These are phyloP conservation scores for Neoitamus cyanurus DNA, from an alignment of 2,888 invertebrate genomes.

Conservation along the genomic window DNA sequence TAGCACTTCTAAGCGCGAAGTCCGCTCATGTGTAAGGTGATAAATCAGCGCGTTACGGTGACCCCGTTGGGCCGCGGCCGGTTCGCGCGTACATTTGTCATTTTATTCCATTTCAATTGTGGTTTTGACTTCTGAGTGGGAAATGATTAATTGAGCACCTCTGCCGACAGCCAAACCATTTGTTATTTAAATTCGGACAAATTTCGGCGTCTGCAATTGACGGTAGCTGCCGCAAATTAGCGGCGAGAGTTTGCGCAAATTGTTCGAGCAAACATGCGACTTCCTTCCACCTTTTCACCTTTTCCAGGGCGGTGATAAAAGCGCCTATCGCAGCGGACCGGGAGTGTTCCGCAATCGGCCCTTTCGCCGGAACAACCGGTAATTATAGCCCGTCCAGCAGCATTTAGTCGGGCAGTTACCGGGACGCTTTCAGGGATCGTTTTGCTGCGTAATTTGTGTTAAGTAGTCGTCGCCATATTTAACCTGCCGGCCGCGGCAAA, in stretches of 20 bases:
- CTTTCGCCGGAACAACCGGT: not conserved
- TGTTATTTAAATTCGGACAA: conserved; percentile 38
- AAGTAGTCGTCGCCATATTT: conserved; percentile 52
- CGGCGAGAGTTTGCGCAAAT: not conserved
- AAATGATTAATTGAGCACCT: conserved; percentile 23
- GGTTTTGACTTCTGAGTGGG: conserved; percentile 7
- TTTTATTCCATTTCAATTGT: conserved; percentile 33
- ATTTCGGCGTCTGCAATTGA: conserved; percentile 30
- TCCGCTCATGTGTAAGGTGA: conserved; percentile 32
- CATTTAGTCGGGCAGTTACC: conserved; percentile 41
- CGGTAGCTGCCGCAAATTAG: not conserved
- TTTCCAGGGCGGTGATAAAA: not conserved
- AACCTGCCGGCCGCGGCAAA: not conserved
- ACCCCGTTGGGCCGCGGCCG: not conserved
- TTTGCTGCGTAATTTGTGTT: conserved; percentile 54
- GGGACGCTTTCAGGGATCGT: conserved; percentile 47
- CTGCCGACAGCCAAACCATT: conserved; percentile 15
- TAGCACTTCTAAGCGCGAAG: not conserved
- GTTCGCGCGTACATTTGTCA: conserved; percentile 27
- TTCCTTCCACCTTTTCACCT: not conserved
- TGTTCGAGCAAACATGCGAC: not conserved
- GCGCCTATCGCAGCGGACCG: not conserved
- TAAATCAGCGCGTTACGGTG: conserved; percentile 40
- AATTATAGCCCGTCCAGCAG: not conserved
- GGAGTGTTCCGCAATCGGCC: not conserved